A percentile compares a stretch with the other conserved stretches of the same genome.
phyloP scores from a whole-genome alignment of 2,888 invertebrate species.

The Nowickia ferox region DNA sequence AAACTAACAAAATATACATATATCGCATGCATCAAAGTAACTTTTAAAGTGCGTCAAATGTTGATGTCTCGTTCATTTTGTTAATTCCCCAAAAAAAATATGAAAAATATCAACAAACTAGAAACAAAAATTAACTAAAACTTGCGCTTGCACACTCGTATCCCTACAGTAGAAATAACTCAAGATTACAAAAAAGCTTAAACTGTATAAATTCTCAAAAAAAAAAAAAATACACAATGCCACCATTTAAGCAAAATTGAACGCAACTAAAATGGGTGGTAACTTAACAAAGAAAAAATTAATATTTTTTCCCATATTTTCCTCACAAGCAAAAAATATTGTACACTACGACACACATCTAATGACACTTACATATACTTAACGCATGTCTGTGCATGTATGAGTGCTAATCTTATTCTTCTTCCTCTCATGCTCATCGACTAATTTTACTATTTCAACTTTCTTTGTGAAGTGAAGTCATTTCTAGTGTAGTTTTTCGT shows the following conservation, averaged over 20 bases:
- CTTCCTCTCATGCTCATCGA: slow-evolving; percentile 18
- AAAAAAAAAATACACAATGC: slow-evolving; percentile 11
- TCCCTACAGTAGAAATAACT: neutral
- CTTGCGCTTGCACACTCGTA: too few relatives aligned
- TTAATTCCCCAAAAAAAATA: too few relatives aligned
- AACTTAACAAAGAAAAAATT: slow-evolving; percentile 63
- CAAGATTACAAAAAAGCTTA: slow-evolving; percentile 25
- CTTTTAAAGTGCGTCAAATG: slow-evolving; percentile 73
- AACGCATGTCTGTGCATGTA: slow-evolving; percentile 64
- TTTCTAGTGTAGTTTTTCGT: slow-evolving; percentile 54
- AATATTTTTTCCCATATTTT: slow-evolving; percentile 28
- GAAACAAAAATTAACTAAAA: too few relatives aligned
- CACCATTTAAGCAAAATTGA: slow-evolving; percentile 56
- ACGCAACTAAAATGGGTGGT: slow-evolving; percentile 75
- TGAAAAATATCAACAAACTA: too few relatives aligned
- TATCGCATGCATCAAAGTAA: slow-evolving; percentile 74
- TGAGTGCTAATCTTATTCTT: slow-evolving; percentile 35
- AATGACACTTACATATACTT: slow-evolving; percentile 56
- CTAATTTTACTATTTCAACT: slow-evolving; percentile 21
- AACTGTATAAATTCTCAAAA: slow-evolving; percentile 44
- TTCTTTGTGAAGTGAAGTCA: slow-evolving; percentile 42
- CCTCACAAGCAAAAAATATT: slow-evolving; percentile 13
- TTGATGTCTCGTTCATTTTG: slow-evolving; percentile 64
- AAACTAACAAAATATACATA: slow-evolving; percentile 35
- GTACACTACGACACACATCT: slow-evolving; percentile 16